Evolutionary conservation across 2,797 vertebrate species (phyloP), one percentile per base, ranked within the genome.

Genomic region (Tragelaphus oryx): DNA sequence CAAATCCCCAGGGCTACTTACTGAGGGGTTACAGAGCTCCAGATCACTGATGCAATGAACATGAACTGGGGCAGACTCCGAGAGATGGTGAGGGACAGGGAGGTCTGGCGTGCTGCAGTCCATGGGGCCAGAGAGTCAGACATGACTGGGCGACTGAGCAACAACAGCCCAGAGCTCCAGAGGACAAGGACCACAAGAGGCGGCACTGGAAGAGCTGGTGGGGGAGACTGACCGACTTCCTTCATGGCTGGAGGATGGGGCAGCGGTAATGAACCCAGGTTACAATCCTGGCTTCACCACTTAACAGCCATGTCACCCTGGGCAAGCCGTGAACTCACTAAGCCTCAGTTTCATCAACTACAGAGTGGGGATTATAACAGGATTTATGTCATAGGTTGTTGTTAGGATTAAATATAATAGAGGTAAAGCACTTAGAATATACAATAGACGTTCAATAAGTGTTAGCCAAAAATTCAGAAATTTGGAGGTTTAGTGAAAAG

Each of bases 401-500:
- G 30, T 41, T 86, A 52, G 37, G 16, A 59, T 48, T 57, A 76
- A 82, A 33, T 48, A 81, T 54, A 33, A 83, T 60, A 17, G 37
- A 65, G 62, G 30, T 17, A 20, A 90, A 81, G 55, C 22, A 57
- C 59, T 79, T 50, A 65, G 17, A 46, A 37, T 57, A 54, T 24
- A 20, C 0, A 55, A 11, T 3, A 88, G 89, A 71, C 28, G 55
- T 18, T 88, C 65, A 60, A n/a, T 26, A 65, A 82, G 41, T 20
- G 44, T 80, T 13, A 84, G 50, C 24, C 8, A 59, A 93, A 79
- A 30, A 16, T 50, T 24, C 30, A 78, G 80, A 59, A 76, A 88
- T 20, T 8, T 18, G 44, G 55, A 55, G 33, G 46, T 71, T 52
- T 82, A 33, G 22, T 86, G 57, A 79, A 55, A 78, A 65, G 7